Conservation (phyloP, 2,888 invertebrate genomes). For the Acleris holmiana region DNA sequence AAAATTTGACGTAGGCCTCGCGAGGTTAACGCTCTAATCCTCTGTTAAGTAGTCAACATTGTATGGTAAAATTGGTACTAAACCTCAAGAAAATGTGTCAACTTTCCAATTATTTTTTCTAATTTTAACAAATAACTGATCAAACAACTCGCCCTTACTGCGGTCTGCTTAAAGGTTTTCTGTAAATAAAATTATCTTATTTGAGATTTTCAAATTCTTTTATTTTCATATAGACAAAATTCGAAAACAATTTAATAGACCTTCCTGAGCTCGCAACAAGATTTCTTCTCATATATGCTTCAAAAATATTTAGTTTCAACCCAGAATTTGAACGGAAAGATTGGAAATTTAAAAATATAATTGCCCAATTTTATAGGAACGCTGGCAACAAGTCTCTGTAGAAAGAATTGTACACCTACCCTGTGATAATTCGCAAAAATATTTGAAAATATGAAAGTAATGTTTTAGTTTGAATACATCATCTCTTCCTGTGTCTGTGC, state of each 20-base stretch:
- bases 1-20: too few relatives aligned
- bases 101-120: too few relatives aligned
- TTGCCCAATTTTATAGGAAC: too few relatives aligned
- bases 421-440: not conserved
- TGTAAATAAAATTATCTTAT: not conserved
- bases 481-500: conserved; percentile 74
- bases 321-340: not conserved
- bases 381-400: too few relatives aligned
- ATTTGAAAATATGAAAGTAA: conserved; percentile 9
- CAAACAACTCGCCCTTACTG: too few relatives aligned
- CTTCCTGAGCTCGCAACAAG: not conserved
- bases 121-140: too few relatives aligned
- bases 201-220: conserved; percentile 12
- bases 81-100: too few relatives aligned
- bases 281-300: conserved; percentile 2
- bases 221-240: conserved; percentile 7
- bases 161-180: not conserved
- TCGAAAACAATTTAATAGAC: conserved; percentile 9
- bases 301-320: not conserved
- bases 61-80: too few relatives aligned
- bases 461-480: conserved; percentile 40
- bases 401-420: too few relatives aligned
- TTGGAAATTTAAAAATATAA: too few relatives aligned
- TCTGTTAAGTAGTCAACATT: too few relatives aligned
- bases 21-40: too few relatives aligned